These are phyloP conservation scores for Drosophila paranaensis DNA, from an alignment of 2,888 invertebrate genomes.

Conservation along the genomic window DNA sequence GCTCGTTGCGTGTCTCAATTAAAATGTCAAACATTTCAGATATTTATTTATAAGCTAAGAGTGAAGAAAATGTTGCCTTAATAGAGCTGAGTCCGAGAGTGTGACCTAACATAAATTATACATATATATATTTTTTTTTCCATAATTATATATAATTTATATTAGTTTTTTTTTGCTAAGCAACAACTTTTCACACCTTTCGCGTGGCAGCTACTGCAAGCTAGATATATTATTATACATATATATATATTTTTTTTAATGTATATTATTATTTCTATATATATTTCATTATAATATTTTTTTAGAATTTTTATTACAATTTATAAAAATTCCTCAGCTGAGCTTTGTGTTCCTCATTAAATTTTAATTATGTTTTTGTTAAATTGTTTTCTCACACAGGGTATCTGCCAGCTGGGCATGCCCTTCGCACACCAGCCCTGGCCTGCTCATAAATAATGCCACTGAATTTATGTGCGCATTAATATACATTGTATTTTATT, in stretches of 20 bases:
- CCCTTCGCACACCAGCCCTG: not conserved
- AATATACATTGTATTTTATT: constrained; percentile 36
- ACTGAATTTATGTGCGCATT: constrained; percentile 41
- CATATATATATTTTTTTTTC: not conserved
- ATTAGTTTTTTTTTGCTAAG: not conserved
- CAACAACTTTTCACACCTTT: constrained; percentile 1
- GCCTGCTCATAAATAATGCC: constrained; percentile 12
- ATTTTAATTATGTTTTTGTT: not conserved
- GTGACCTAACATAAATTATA: constrained; percentile 2
- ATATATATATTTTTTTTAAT: no score
- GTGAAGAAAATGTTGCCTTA: not conserved
- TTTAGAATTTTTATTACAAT: no score
- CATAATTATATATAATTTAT: constrained; percentile 6
- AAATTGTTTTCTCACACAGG: not conserved
- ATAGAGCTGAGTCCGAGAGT: not conserved
- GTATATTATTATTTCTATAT: no score
- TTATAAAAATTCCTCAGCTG: no score
- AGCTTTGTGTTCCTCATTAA: no score
- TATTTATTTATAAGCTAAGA: not conserved
- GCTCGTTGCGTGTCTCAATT: constrained; percentile 5
- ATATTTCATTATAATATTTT: no score
- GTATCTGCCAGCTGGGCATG: constrained; percentile 1
- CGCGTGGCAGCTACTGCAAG: not conserved
- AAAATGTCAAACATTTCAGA: constrained; percentile 9
- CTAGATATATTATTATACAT: no score